phyloP scores from a whole-genome alignment of 1,140 invertebrate species.

The Aethina tumida region DNA sequence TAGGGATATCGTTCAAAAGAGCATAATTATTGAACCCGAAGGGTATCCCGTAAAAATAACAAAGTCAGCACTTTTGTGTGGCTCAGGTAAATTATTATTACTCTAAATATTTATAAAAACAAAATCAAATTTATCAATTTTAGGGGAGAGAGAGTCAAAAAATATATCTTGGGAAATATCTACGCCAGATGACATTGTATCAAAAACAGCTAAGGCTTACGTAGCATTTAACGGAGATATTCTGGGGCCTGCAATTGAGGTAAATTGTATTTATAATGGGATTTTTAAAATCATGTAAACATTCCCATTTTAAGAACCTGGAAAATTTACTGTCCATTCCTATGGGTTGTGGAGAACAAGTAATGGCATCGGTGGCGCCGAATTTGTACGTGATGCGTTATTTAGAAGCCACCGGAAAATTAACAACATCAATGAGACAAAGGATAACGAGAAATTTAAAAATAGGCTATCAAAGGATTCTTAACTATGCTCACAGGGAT shows the following conservation, averaged over 20 bases:
- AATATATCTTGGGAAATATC: conserved; percentile 26
- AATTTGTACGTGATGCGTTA: conserved; percentile 63
- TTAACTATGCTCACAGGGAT: conserved; percentile 59
- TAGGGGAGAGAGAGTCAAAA: conserved; percentile 1
- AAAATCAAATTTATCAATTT: background rate
- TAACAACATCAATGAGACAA: conserved; percentile 39
- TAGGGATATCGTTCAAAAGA: conserved; percentile 45
- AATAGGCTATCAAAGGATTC: conserved; percentile 60
- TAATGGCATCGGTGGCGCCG: conserved; percentile 66
- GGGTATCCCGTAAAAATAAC: conserved; percentile 44
- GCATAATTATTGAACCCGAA: conserved; percentile 45
- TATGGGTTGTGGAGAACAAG: conserved; percentile 67
- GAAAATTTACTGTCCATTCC: conserved; percentile 46
- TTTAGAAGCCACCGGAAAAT: conserved; percentile 41
- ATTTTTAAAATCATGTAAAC: background rate
- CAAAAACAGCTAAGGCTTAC: conserved; percentile 40
- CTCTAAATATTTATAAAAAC: background rate
- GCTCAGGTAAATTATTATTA: conserved; percentile 10
- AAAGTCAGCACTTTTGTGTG: conserved; percentile 44
- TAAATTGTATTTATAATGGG: conserved; percentile 8
- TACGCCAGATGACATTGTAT: conserved; percentile 37
- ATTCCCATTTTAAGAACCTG: conserved; percentile 38
- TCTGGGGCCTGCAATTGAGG: conserved; percentile 46
- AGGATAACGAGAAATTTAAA: conserved; percentile 56
- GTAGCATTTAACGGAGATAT: conserved; percentile 47